Conservation (phyloP, 2,888 invertebrate species). For the Labia minor region DNA sequence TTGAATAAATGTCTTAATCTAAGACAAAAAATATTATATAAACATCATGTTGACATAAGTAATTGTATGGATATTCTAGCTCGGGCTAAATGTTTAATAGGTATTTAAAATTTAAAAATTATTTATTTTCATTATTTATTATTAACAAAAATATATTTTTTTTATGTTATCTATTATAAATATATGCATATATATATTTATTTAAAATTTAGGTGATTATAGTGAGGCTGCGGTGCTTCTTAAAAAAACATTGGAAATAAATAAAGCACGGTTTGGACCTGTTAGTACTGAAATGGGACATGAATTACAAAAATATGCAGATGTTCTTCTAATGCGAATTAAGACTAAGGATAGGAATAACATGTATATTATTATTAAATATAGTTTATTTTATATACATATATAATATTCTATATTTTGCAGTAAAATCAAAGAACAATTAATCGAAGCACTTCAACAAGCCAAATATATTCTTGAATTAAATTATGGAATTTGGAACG, state of each 20-base stretch:
- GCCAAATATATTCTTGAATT: constrained; percentile 43
- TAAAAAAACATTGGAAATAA: constrained; percentile 45
- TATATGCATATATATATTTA: too few relatives aligned
- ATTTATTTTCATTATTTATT: background rate
- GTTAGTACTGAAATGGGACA: constrained; percentile 54
- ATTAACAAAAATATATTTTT: background rate
- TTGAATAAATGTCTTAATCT: constrained; percentile 35
- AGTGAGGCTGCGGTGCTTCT: constrained; percentile 37
- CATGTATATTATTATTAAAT: constrained; percentile 28
- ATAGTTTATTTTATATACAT: constrained; percentile 22
- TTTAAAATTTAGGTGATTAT: constrained; percentile 34
- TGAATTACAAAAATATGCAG: constrained; percentile 52
- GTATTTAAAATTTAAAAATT: background rate
- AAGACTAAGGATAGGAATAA: constrained; percentile 37
- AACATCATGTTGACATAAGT: constrained; percentile 42
- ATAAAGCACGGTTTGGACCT: constrained; percentile 50
- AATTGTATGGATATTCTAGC: constrained; percentile 33
- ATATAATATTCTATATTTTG: background rate
- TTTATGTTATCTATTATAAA: constrained; percentile 14
- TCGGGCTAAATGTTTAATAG: background rate
- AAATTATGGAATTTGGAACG: constrained; percentile 45
- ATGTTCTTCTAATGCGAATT: constrained; percentile 37
- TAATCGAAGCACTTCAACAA: constrained; percentile 41
- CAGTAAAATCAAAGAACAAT: constrained; percentile 43
- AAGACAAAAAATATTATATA: constrained; percentile 39